Conservation (phyloP, 2,113 vertebrate species). For the Brevimyrus niger region DNA sequence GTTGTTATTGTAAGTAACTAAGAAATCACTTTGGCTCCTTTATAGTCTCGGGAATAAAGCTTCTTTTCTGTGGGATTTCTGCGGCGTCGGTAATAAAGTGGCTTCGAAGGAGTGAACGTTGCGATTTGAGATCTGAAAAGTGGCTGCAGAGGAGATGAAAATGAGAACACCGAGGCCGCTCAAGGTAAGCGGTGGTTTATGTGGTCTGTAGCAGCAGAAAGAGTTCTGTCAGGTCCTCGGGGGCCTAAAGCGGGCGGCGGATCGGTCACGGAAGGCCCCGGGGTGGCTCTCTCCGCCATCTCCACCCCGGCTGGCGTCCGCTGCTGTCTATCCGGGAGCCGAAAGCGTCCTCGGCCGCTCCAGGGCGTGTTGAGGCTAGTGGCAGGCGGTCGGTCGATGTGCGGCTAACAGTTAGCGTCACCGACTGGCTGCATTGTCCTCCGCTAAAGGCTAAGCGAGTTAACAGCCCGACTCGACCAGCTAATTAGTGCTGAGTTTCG, state of each 20-base stretch:
- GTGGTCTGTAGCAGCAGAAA: neutral
- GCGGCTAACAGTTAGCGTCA: neutral
- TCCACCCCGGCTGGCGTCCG: neutral
- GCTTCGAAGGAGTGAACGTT: neutral
- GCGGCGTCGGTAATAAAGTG: slow-evolving; percentile 15
- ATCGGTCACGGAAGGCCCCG: neutral
- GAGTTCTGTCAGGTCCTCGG: slow-evolving; percentile 18
- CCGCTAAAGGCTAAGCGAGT: neutral
- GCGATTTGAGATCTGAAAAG: neutral
- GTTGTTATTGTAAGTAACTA: slow-evolving; percentile 68
- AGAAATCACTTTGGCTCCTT: slow-evolving; percentile 60
- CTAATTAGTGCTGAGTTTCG: neutral
- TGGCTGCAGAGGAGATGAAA: slow-evolving; percentile 43
- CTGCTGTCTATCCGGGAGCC: neutral
- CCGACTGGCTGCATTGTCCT: neutral
- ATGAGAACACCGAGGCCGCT: slow-evolving; percentile 46
- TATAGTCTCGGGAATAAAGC: slow-evolving; percentile 7
- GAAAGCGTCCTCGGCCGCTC: neutral
- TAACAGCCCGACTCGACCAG: neutral
- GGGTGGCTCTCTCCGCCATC: neutral
- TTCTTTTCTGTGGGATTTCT: neutral
- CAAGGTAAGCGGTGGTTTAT: slow-evolving; percentile 51
- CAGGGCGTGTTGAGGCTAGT: neutral
- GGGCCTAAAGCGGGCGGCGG: neutral
- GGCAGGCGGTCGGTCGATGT: neutral